A percentile compares a stretch with the other conserved stretches of the same genome.
These are phyloP conservation scores for Drosophila demipolita DNA, from an alignment of 2,888 invertebrate species.

Conservation along the genomic window DNA sequence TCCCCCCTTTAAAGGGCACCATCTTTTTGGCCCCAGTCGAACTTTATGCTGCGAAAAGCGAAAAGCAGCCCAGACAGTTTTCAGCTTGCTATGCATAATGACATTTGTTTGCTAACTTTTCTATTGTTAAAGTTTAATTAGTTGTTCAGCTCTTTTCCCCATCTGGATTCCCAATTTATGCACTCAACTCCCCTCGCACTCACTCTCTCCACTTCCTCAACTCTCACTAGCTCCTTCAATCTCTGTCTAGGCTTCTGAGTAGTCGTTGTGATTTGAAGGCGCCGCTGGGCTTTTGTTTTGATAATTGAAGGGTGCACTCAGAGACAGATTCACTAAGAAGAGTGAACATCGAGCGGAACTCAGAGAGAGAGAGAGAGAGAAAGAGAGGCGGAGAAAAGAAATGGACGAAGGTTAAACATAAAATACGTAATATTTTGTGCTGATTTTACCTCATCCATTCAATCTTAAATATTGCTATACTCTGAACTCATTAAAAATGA, in stretches of 20 bases:
- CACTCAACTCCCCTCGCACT: constrained; percentile 7
- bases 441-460: not conserved
- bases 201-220: constrained; percentile 1
- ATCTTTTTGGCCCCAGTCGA: constrained; percentile 34
- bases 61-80: constrained; percentile 38
- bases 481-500: too few relatives aligned
- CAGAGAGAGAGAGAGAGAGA: not conserved
- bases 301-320: constrained; percentile 54
- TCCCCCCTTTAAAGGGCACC: constrained; percentile 38
- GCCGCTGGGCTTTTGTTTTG: constrained; percentile 51
- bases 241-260: constrained; percentile 11
- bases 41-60: constrained; percentile 12
- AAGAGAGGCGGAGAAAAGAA: not conserved
- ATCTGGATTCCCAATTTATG: constrained; percentile 24
- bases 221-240: constrained; percentile 3
- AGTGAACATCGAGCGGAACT: constrained; percentile 27
- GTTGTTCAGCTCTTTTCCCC: constrained; percentile 59
- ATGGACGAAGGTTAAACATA: not conserved
- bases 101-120: constrained; percentile 76
- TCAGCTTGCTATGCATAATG: constrained; percentile 46
- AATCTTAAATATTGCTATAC: not conserved
- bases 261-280: constrained; percentile 48
- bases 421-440: not conserved
- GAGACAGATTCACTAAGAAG: constrained; percentile 23
- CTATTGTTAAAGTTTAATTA: constrained; percentile 78